Evolutionary conservation across 2,888 invertebrate genomes (phyloP).

Genomic region (Galerucella calmariensis): DNA sequence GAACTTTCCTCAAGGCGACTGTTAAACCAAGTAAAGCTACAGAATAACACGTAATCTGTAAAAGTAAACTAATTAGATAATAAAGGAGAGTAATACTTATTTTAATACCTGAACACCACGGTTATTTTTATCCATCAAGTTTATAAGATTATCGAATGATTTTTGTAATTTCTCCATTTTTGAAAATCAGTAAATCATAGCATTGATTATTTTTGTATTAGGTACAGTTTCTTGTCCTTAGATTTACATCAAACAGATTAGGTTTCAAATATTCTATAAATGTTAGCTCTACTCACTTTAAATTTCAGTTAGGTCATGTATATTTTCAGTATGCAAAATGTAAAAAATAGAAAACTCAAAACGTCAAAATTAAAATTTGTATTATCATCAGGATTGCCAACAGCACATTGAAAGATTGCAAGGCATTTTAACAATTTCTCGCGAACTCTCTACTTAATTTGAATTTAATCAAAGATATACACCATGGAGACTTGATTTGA

Average conservation of each 20-base stretch:
- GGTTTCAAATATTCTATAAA: not conserved
- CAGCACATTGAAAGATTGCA: not conserved
- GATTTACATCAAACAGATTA: not conserved
- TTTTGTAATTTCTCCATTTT: conserved; percentile 54
- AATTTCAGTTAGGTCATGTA: conserved; percentile 5
- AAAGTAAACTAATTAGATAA: conserved; percentile 43
- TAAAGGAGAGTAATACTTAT: conserved; percentile 18
- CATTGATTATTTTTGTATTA: not conserved
- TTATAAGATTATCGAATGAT: conserved; percentile 56
- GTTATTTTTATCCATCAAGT: conserved; percentile 61
- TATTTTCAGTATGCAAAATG: conserved; percentile 7
- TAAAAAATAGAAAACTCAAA: not conserved
- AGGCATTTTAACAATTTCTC: not conserved
- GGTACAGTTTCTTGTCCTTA: not conserved
- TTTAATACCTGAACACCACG: conserved; percentile 61
- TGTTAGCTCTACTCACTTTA: not conserved
- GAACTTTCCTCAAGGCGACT: conserved; percentile 66
- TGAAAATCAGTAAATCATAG: not conserved
- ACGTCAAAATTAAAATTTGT: conserved; percentile 5
- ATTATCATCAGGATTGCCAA: not conserved
- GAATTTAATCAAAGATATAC: not conserved
- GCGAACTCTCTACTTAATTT: not conserved
- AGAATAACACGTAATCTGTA: conserved; percentile 68
- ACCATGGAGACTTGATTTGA: too few relatives aligned
- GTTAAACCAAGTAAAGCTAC: conserved; percentile 66